Percentiles rank a stretch among this genome's conserved stretches.
Conservation (phyloP, 92 coral and sea anemone genomes). For the Umimayanthus kanabou region DNA sequence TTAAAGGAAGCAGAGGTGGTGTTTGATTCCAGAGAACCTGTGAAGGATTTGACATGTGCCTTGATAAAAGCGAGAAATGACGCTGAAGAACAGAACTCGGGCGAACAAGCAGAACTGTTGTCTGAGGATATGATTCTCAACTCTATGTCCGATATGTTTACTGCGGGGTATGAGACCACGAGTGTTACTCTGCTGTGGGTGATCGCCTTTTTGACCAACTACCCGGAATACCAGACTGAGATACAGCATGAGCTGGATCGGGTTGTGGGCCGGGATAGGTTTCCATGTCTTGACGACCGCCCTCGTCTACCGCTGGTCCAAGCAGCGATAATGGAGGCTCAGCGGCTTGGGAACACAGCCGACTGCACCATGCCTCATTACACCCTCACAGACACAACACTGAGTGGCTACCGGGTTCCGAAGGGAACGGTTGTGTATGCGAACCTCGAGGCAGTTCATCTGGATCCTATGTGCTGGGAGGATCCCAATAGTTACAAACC, state of each 20-base stretch:
- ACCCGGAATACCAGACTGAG: conserved; percentile 46
- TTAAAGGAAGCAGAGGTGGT: background rate
- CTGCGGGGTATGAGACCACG: conserved; percentile 67
- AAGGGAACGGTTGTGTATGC: conserved; percentile 30
- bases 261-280: background rate
- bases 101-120: conserved; percentile 10
- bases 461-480: conserved; percentile 39
- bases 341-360: conserved; percentile 13
- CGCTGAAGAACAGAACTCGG: background rate
- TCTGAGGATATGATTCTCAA: conserved; percentile 54
- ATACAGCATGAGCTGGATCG: conserved; percentile 44
- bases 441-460: conserved; percentile 20
- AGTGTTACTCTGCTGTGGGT: conserved; percentile 59
- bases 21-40: background rate
- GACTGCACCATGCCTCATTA: conserved; percentile 21
- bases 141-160: conserved; percentile 51
- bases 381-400: conserved; percentile 35
- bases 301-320: background rate
- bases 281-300: background rate
- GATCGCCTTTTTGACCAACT: conserved; percentile 53
- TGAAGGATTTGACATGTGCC: background rate
- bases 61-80: background rate
- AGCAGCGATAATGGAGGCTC: conserved; percentile 29
- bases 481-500: conserved; percentile 38
- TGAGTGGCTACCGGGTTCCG: conserved; percentile 44